These are phyloP conservation scores for Macrobrachium rosenbergii DNA, from an alignment of 1,140 invertebrate species.

Conservation along the genomic window DNA sequence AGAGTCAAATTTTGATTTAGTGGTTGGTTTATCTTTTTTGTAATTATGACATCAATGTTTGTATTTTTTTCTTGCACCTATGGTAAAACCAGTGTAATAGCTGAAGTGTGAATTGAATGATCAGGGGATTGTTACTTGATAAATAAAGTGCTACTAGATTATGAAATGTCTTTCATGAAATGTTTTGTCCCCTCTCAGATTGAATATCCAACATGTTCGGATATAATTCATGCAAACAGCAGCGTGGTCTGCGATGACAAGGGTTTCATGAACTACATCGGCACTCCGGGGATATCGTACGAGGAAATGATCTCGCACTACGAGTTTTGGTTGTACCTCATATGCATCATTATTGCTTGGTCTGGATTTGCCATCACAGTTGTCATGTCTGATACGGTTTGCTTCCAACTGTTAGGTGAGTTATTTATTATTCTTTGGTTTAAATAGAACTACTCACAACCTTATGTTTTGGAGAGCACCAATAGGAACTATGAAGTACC, in stretches of 20 bases:
- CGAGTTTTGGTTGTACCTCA: constrained; percentile 65
- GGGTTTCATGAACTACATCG: constrained; percentile 56
- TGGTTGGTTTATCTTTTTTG: too few species aligned
- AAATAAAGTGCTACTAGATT: too few species aligned
- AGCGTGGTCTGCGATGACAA: constrained; percentile 27
- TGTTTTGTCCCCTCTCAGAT: not conserved
- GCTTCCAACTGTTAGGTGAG: constrained; percentile 83
- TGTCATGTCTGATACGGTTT: constrained; percentile 85
- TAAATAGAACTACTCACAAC: too few species aligned
- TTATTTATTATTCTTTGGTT: not conserved
- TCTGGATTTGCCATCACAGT: constrained; percentile 86
- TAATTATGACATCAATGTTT: too few species aligned
- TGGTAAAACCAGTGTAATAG: too few species aligned
- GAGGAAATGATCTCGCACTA: constrained; percentile 47
- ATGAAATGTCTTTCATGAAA: not conserved
- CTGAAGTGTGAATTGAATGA: too few species aligned
- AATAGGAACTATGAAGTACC: too few species aligned
- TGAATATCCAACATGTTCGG: not conserved
- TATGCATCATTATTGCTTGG: constrained; percentile 81
- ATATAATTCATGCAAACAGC: not conserved
- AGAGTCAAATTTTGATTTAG: too few species aligned
- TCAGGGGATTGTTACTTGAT: too few species aligned
- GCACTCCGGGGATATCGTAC: constrained; percentile 41
- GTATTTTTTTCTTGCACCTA: too few species aligned
- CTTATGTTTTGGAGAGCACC: too few species aligned